Evolutionary conservation across 2,888 invertebrate species (phyloP), one percentile per base, ranked within the genome.

Genomic region (Perizoma flavofasciatum): DNA sequence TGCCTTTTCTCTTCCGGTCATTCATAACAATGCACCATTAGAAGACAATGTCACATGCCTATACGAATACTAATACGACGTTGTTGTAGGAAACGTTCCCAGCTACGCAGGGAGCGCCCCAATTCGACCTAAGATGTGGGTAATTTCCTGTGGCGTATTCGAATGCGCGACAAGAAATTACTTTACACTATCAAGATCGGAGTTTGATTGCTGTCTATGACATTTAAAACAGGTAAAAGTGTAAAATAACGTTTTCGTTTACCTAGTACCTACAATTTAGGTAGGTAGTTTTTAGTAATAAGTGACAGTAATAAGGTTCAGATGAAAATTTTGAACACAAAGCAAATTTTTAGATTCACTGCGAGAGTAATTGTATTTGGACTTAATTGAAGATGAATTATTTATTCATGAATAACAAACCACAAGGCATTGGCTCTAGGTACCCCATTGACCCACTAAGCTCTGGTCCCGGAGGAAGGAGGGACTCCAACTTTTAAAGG

Each of bases 11-110:
- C 75, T 73, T 75, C 79, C 71, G 75, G 78, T 78, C 77, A 74
- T 72, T 78, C 77, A 74, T 72, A 74, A 89, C 87, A 89, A 87
- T 86, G 71, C 75, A 67, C 82, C 75, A 87, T 86, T 85, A 84
- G 72, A 70, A 78, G 71, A 82, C 86, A 85, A 85, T 81, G 81
- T 78, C 74, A 75, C 76, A 73, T 70, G 63, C 72, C 68, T 64
- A 51, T 69, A 69, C 66, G 69, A 72, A 73, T 71, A 59, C 52
- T 58, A 60, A 57, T 46, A 61, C 49, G 33, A 55, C 61, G 7
- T 59, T 46, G 66, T 57, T 58, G 59, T 45, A 22, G 56, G 55
- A 59, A 57, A 51, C 49, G 11, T 35, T 41, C 44, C 34, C 43
- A 40, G 49, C 59, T 57, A 52, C 59, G 64, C 45, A 53, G 58